A percentile compares a stretch with the other conserved stretches of the same genome.
phyloP scores from a whole-genome alignment of 2,797 vertebrate genomes.

The Rhincodon typus region DNA sequence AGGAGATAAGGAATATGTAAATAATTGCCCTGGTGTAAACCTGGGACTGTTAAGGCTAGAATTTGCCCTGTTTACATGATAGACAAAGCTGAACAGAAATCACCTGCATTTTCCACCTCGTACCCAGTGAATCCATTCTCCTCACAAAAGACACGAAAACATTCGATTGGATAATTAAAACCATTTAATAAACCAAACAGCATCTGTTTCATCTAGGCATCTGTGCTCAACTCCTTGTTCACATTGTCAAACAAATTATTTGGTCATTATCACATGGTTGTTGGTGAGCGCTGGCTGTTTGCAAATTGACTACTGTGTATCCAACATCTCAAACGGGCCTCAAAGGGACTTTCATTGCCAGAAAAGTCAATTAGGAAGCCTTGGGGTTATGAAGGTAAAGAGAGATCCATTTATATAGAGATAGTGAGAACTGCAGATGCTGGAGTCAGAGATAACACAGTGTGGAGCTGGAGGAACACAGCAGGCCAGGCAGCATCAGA shows the following conservation, averaged over 20 bases:
- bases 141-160: background rate
- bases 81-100: slow-evolving; percentile 17
- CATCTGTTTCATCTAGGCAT: background rate
- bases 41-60: background rate
- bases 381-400: no score
- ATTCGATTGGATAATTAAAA: no score
- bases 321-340: background rate
- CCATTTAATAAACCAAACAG: background rate
- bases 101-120: background rate
- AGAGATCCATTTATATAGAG: no score
- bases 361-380: background rate
- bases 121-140: background rate
- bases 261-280: background rate
- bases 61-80: background rate
- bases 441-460: no score
- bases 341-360: background rate
- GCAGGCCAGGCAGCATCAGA: no score
- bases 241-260: background rate
- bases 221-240: background rate
- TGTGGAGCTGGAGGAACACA: no score
- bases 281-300: background rate
- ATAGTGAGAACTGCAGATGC: no score
- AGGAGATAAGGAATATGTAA: background rate
- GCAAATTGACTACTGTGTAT: background rate
- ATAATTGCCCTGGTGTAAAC: background rate